These are phyloP conservation scores for Watsonalla binaria DNA, from an alignment of 2,888 invertebrate genomes.

Conservation along the genomic window DNA sequence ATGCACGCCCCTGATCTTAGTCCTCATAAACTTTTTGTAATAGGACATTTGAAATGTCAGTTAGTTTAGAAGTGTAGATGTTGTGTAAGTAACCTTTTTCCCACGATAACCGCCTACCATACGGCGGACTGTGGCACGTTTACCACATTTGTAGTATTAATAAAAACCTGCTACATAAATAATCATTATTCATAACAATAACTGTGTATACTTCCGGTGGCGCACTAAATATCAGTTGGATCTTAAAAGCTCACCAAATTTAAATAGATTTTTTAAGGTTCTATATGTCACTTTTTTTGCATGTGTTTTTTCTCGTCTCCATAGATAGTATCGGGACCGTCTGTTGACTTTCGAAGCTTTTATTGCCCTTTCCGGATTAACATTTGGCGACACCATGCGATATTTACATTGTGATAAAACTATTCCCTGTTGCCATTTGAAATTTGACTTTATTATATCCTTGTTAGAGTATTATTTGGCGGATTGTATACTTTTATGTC, in stretches of 20 bases:
- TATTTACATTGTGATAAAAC: background rate
- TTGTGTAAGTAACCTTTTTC: too few species aligned
- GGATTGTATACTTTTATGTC: background rate
- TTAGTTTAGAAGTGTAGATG: too few species aligned
- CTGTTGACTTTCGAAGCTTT: background rate
- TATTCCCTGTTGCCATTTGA: background rate
- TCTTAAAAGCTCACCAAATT: background rate
- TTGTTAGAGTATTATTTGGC: background rate
- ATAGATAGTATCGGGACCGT: background rate
- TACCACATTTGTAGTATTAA: too few species aligned
- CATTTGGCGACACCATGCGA: background rate
- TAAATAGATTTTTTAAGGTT: background rate
- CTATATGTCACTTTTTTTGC: background rate
- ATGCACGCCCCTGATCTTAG: too few species aligned
- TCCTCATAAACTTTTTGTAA: too few species aligned
- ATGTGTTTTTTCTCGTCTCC: background rate
- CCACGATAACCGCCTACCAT: too few species aligned
- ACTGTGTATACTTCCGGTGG: background rate
- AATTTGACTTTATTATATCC: background rate
- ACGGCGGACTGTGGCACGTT: too few species aligned
- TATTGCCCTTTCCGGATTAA: background rate
- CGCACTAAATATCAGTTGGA: background rate
- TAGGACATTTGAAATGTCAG: too few species aligned
- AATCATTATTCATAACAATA: too few species aligned
- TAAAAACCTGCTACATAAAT: too few species aligned